These are phyloP conservation scores for Elegia similella DNA, from an alignment of 2,888 invertebrate genomes.

Conservation along the genomic window DNA sequence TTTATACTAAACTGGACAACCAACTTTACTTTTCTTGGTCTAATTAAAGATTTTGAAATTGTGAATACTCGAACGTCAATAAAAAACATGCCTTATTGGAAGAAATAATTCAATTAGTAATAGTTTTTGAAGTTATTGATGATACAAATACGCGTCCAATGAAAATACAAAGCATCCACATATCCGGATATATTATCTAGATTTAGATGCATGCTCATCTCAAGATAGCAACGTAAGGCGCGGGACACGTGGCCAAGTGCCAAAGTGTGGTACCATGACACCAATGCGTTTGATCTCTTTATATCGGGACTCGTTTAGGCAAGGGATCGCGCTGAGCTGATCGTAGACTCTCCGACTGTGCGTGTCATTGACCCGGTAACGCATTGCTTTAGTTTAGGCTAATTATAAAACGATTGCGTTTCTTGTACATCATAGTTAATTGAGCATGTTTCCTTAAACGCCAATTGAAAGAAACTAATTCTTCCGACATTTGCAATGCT, in stretches of 20 bases:
- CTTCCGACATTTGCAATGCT: background rate
- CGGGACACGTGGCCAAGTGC: slow-evolving; percentile 47
- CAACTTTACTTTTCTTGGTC: too few relatives aligned
- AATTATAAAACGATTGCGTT: slow-evolving; percentile 67
- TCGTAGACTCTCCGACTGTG: slow-evolving; percentile 34
- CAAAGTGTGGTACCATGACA: slow-evolving; percentile 45
- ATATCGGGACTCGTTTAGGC: slow-evolving; percentile 21
- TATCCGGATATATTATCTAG: slow-evolving; percentile 9
- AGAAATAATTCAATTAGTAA: too few relatives aligned
- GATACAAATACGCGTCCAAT: background rate
- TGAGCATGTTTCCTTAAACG: slow-evolving; percentile 31
- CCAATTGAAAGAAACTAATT: slow-evolving; percentile 15
- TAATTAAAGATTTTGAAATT: too few relatives aligned
- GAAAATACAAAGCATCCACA: background rate
- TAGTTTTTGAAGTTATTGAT: background rate
- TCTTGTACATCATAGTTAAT: slow-evolving; percentile 37
- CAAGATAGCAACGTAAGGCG: slow-evolving; percentile 28
- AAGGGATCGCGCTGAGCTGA: slow-evolving; percentile 43
- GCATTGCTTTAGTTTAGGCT: slow-evolving; percentile 57
- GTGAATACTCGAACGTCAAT: too few relatives aligned
- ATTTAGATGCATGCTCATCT: slow-evolving; percentile 9
- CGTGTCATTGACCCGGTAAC: slow-evolving; percentile 77
- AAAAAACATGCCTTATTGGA: too few relatives aligned
- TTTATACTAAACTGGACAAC: background rate
- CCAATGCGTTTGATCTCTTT: slow-evolving; percentile 39